Evolutionary conservation across 2,888 invertebrate genomes (phyloP).

Genomic region (Parascotia fuliginaria): DNA sequence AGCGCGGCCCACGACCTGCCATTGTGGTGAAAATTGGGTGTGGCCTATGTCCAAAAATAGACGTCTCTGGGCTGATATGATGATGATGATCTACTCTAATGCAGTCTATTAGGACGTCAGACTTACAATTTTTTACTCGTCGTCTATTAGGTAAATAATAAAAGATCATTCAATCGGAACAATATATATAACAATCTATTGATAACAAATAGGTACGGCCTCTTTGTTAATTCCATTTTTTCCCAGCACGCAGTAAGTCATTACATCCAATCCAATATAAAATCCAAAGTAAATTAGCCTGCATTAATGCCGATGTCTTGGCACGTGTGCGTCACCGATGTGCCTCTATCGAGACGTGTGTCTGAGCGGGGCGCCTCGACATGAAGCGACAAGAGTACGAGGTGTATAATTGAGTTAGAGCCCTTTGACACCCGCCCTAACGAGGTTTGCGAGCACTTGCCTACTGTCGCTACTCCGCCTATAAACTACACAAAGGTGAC

Average conservation of each 20-base stretch:
- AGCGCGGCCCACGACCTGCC: too few species aligned
- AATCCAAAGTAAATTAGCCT: constrained; percentile 50
- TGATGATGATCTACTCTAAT: too few species aligned
- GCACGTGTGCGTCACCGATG: constrained; percentile 28
- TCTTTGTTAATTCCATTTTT: neutral
- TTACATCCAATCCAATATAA: constrained; percentile 30
- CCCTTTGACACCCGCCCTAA: constrained; percentile 83
- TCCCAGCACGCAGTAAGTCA: constrained; percentile 1
- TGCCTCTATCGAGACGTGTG: constrained; percentile 5
- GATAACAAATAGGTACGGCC: neutral
- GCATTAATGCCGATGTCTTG: constrained; percentile 51
- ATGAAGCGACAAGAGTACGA: constrained; percentile 52
- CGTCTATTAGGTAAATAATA: too few species aligned
- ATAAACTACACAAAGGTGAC: constrained; percentile 24
- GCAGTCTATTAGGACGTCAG: too few species aligned
- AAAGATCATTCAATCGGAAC: neutral
- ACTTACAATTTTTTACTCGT: too few species aligned
- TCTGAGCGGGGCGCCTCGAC: constrained; percentile 19
- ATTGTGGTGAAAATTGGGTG: too few species aligned
- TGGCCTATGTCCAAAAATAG: too few species aligned
- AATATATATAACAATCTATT: neutral
- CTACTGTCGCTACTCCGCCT: constrained; percentile 30
- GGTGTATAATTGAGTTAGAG: constrained; percentile 82
- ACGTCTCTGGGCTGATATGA: too few species aligned
- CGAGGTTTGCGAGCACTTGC: constrained; percentile 77